A percentile compares a stretch with the other conserved stretches of the same genome.
Evolutionary conservation across 2,113 vertebrate genomes (phyloP).

Genomic region (Pithys albifrons): DNA sequence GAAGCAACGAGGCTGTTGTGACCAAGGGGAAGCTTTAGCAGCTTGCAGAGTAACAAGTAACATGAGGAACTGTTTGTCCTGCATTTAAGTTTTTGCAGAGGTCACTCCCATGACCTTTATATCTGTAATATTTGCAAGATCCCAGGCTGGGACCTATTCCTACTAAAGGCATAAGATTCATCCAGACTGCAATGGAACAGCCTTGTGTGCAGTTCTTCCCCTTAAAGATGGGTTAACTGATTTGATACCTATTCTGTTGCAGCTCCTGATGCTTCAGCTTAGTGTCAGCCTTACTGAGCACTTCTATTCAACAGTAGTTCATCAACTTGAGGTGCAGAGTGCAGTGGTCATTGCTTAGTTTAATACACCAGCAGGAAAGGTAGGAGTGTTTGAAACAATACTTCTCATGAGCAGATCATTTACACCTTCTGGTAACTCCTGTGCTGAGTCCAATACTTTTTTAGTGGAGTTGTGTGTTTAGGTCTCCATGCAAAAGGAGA

Average conservation of each 20-base stretch:
- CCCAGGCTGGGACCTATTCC: not conserved
- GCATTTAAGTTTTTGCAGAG: not conserved
- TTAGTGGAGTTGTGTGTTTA: not conserved
- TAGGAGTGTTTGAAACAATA: not conserved
- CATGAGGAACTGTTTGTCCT: not conserved
- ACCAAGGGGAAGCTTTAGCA: not conserved
- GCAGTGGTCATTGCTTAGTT: not conserved
- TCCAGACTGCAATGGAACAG: not conserved
- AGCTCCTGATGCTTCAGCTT: not conserved
- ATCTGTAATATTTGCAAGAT: not conserved
- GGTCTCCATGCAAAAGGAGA: not conserved
- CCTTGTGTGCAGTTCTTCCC: not conserved
- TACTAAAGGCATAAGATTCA: not conserved
- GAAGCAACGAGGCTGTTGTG: not conserved
- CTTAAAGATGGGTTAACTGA: not conserved
- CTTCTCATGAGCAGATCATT: not conserved
- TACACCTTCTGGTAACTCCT: not conserved
- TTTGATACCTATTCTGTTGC: not conserved
- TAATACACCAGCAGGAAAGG: not conserved
- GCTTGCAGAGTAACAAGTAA: not conserved
- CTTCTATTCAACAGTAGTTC: not conserved
- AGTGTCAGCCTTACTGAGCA: not conserved
- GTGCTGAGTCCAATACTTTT: not conserved
- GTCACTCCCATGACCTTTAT: not conserved
- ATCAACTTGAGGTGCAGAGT: not conserved